Evolutionary conservation across 2,797 vertebrate species (phyloP), one percentile per base, ranked within the genome.

Genomic region (Sebastes flavidus): DNA sequence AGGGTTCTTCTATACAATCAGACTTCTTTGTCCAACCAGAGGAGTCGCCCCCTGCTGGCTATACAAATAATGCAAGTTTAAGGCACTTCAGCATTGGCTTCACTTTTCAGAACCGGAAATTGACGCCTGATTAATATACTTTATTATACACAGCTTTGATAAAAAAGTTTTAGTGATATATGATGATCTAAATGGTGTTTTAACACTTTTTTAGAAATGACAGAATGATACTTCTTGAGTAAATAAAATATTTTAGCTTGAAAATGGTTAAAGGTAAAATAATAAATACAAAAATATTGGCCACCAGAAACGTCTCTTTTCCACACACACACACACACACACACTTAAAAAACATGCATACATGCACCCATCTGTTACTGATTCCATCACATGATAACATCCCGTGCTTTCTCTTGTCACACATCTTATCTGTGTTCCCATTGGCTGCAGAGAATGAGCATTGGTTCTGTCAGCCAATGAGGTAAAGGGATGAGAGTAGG

Each of bases 341-440:
- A 69, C 66, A 42, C 32, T 46, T 36, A 49, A 29, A 72, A 66
- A 46, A 68, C 67, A 36, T 6, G 4, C 32, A 66, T 25, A 58
- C 61, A 67, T 34, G 38, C 62, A 61, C 22, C 92, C 92, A 94
- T 94, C 94, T 94, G 92, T 86, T 84, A 67, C 67, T 32, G 65
- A 71, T 56, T 75, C 32, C 20, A 72, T 90, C 87, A 61, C 76
- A 74, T 81, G 86, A 91, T 72, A 75, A 84, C 76, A 85, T 88
- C 87, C 73, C 55, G 52, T 58, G 67, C 78, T 82, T 74, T 82
- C 83, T 66, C 67, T 30, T 70, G 72, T 82, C 82, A 60, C 74
- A 83, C 82, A 88, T 75, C 49, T 32, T 29, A 81, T 85, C 75
- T 46, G 34, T 4, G 14, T 60, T 80, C 60, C 71, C 25, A 92